Conservation (phyloP, 2,888 invertebrate genomes). For the Drosophila subquinaria region DNA sequence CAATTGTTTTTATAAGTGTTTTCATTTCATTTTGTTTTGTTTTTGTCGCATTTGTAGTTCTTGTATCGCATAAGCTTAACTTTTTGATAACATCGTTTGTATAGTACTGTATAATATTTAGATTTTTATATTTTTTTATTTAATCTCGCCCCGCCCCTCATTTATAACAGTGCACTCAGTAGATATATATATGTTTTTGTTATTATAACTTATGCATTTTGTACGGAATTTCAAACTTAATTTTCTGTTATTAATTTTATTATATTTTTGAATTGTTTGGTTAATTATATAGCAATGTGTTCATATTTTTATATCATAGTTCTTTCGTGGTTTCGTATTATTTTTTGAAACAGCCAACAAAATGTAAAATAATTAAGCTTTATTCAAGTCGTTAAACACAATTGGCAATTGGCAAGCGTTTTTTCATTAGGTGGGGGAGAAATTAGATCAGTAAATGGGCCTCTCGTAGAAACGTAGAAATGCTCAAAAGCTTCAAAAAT, state of each 20-base stretch:
- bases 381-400: conserved; percentile 58
- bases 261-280: conserved; percentile 35
- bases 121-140: conserved; percentile 64
- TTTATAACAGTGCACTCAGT: conserved; percentile 86
- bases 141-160: conserved; percentile 86
- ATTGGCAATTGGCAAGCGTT: conserved; percentile 64
- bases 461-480: conserved; percentile 30
- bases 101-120: conserved; percentile 59
- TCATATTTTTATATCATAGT: conserved; percentile 52
- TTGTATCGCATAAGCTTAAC: conserved; percentile 67
- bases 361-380: conserved; percentile 76
- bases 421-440: conserved; percentile 28
- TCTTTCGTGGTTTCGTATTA: conserved; percentile 67
- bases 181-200: conserved; percentile 68
- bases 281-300: conserved; percentile 36
- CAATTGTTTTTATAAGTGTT: conserved; percentile 65
- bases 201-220: conserved; percentile 72
- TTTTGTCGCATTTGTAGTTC: conserved; percentile 51
- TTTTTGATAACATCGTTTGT: conserved; percentile 47
- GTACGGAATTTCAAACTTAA: conserved; percentile 83
- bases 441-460: conserved; percentile 24
- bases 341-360: conserved; percentile 82
- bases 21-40: conserved; percentile 42
- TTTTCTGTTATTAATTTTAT: conserved; percentile 81
- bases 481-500: conserved; percentile 35